These are phyloP conservation scores for Tillus elongatus DNA, from an alignment of 2,888 invertebrate species.

Conservation along the genomic window DNA sequence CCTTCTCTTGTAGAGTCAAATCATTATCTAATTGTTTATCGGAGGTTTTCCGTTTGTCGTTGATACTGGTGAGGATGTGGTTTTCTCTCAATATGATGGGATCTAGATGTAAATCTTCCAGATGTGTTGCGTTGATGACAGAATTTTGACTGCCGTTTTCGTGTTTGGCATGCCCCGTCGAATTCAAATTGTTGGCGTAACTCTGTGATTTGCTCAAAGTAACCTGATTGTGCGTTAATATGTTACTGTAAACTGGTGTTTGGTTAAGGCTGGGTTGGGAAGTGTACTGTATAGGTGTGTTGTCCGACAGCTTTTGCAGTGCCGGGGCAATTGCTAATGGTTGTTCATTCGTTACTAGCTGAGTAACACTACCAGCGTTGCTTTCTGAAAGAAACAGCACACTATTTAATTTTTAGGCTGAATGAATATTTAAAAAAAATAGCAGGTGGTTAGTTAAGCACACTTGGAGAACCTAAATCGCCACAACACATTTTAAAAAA, in stretches of 20 bases:
- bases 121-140: slow-evolving; percentile 23
- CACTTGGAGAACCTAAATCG: no score
- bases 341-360: slow-evolving; percentile 55
- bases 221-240: slow-evolving; percentile 21
- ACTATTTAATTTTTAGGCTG: background rate
- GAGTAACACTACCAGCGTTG: slow-evolving; percentile 57
- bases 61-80: slow-evolving; percentile 31
- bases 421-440: background rate
- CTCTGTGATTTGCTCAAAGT: slow-evolving; percentile 35
- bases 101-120: slow-evolving; percentile 51
- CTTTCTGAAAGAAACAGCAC: slow-evolving; percentile 47
- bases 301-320: slow-evolving; percentile 30
- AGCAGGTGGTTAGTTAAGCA: no score
- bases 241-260: slow-evolving; percentile 41
- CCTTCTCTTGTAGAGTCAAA: slow-evolving; percentile 38
- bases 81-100: slow-evolving; percentile 38
- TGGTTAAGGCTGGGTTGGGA: slow-evolving; percentile 38
- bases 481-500: no score
- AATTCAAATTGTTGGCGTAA: slow-evolving; percentile 33
- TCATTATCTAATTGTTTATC: slow-evolving; percentile 36
- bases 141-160: slow-evolving; percentile 14
- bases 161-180: slow-evolving; percentile 11
- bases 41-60: slow-evolving; percentile 27
- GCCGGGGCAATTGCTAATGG: slow-evolving; percentile 45
- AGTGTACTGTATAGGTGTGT: slow-evolving; percentile 34